Conservation (phyloP, 2,113 vertebrate genomes). For the Mionectes macconnelli region DNA sequence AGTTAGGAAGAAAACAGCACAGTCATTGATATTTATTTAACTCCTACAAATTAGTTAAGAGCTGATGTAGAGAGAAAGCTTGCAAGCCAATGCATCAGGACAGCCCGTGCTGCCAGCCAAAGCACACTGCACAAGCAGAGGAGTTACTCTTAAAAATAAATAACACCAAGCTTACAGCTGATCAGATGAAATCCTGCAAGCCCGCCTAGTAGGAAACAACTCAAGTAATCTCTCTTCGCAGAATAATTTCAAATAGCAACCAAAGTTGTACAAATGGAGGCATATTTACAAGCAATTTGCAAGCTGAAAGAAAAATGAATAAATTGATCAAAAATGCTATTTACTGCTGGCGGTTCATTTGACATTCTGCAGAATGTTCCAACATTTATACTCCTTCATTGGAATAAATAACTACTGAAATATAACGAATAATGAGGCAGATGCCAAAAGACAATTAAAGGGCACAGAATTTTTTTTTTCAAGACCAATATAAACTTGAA, state of each 20-base stretch:
- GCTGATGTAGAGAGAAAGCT: not conserved
- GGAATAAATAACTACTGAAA: conserved; percentile 11
- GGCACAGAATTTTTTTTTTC: not conserved
- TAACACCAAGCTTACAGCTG: not conserved
- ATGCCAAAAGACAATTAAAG: not conserved
- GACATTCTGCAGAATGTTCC: not conserved
- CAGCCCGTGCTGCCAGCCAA: not conserved
- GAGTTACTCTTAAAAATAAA: not conserved
- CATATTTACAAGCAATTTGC: conserved; percentile 2
- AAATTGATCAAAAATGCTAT: conserved; percentile 31
- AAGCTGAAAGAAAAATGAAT: conserved; percentile 19
- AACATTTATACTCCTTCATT: not conserved
- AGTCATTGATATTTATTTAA: not conserved
- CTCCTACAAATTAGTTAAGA: not conserved
- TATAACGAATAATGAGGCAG: conserved; percentile 14
- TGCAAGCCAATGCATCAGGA: not conserved
- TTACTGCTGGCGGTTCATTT: conserved; percentile 20
- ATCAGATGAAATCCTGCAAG: not conserved
- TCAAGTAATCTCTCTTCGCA: not conserved
- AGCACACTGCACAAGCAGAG: not conserved
- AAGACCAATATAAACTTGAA: not conserved
- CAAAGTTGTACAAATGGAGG: not conserved
- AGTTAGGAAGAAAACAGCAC: not conserved
- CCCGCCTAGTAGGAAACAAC: not conserved
- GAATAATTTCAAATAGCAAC: not conserved